Conservation (phyloP, 2,113 vertebrate species). For the Oxygymnocypris stewartii region DNA sequence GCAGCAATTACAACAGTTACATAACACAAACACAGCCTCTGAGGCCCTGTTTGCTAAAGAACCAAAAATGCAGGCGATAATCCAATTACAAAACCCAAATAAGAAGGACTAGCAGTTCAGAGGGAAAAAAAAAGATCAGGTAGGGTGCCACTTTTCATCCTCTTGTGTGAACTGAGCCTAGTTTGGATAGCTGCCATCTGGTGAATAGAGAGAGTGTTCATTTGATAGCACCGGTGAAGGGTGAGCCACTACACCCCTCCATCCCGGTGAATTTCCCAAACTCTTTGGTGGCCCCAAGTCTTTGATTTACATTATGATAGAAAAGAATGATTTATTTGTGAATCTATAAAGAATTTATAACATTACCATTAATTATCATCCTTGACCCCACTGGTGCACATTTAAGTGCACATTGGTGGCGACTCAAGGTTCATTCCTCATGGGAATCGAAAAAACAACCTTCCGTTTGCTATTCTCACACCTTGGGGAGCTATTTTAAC, state of each 20-base stretch:
- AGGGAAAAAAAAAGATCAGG: neutral
- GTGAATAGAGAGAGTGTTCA: slow-evolving; percentile 44
- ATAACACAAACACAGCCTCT: slow-evolving; percentile 49
- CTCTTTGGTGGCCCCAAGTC: slow-evolving; percentile 27
- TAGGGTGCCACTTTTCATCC: slow-evolving; percentile 17
- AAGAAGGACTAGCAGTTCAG: slow-evolving; percentile 12
- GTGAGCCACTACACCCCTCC: slow-evolving; percentile 34
- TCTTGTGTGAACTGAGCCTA: slow-evolving; percentile 40
- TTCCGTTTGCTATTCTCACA: neutral
- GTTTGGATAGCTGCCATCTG: slow-evolving; percentile 45
- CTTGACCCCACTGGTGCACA: too few relatives aligned
- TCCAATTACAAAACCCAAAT: slow-evolving; percentile 54
- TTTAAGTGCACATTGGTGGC: neutral
- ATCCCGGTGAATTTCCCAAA: slow-evolving; percentile 36
- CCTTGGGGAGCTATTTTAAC: too few relatives aligned
- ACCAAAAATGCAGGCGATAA: slow-evolving; percentile 47
- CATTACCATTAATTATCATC: neutral
- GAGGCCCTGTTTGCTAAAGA: slow-evolving; percentile 12
- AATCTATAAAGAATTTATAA: neutral
- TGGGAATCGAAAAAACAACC: neutral
- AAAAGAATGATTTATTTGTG: neutral
- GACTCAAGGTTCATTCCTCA: neutral
- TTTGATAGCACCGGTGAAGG: slow-evolving; percentile 44
- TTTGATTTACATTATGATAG: neutral
- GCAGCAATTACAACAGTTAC: slow-evolving; percentile 38